These are phyloP conservation scores for Plebejus argus DNA, from an alignment of 2,888 invertebrate species.

Conservation along the genomic window DNA sequence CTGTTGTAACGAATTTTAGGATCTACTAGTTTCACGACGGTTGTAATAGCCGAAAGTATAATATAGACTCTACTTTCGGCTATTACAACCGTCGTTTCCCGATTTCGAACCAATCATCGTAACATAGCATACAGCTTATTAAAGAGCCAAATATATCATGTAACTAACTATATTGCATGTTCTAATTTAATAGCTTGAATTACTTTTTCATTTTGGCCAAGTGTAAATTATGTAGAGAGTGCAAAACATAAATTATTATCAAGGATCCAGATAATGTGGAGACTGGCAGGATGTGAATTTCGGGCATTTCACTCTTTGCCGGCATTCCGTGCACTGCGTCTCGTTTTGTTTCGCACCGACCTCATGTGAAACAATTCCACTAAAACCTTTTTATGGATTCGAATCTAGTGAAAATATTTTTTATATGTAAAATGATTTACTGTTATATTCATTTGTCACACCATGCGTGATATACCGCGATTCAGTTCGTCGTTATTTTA, in stretches of 20 bases:
- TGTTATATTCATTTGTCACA: constrained; percentile 2
- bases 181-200: too few species aligned
- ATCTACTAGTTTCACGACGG: too few species aligned
- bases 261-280: neutral
- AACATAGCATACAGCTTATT: too few species aligned
- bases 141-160: too few species aligned
- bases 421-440: neutral
- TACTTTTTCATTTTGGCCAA: neutral
- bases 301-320: neutral
- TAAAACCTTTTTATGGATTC: neutral
- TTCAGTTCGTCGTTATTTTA: neutral
- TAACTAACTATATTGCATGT: too few species aligned
- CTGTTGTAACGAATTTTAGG: too few species aligned
- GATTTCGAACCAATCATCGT: neutral
- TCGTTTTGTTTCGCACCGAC: neutral
- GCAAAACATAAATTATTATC: neutral
- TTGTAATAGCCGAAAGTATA: neutral
- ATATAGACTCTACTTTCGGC: too few species aligned
- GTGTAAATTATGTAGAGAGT: neutral
- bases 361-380: constrained; percentile 15
- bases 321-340: neutral
- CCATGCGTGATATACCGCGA: neutral
- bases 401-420: neutral
- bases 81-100: too few species aligned
- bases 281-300: neutral